Conservation (phyloP, 2,888 invertebrate genomes). For the Imbricaverruca yamaguchii region DNA sequence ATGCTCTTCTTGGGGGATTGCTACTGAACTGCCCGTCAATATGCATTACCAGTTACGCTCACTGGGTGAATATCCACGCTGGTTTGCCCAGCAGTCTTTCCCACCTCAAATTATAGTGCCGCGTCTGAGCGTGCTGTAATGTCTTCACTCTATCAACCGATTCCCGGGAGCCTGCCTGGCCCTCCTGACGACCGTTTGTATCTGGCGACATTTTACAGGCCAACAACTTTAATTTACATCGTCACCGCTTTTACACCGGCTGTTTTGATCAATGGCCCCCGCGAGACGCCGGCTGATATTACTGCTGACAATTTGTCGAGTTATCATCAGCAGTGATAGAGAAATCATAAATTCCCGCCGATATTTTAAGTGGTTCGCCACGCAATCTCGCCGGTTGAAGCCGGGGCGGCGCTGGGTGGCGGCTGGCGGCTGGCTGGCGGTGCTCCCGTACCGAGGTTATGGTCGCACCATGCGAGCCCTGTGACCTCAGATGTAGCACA, state of each 20-base stretch:
- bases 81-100: too few relatives aligned
- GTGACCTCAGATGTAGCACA: too few relatives aligned
- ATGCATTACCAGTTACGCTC: too few relatives aligned
- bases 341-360: slow-evolving; percentile 17
- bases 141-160: background rate
- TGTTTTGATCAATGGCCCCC: slow-evolving; percentile 20
- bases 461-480: too few relatives aligned
- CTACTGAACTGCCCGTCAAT: too few relatives aligned
- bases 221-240: slow-evolving; percentile 21
- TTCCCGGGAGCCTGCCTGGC: background rate
- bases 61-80: too few relatives aligned
- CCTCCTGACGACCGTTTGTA: background rate
- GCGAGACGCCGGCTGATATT: slow-evolving; percentile 8
- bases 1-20: too few relatives aligned
- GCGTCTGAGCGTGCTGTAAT: background rate
- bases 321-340: slow-evolving; percentile 18
- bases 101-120: too few relatives aligned
- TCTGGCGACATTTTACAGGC: slow-evolving; percentile 22
- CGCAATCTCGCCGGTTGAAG: background rate
- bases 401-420: background rate
- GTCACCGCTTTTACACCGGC: slow-evolving; percentile 11
- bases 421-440: background rate
- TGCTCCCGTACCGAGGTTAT: too few relatives aligned
- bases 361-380: background rate
- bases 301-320: slow-evolving; percentile 13